A percentile compares a stretch with the other conserved stretches of the same genome.
phyloP scores from a whole-genome alignment of 2,113 vertebrate genomes.

The Gnathonemus echidnorhynchus region DNA sequence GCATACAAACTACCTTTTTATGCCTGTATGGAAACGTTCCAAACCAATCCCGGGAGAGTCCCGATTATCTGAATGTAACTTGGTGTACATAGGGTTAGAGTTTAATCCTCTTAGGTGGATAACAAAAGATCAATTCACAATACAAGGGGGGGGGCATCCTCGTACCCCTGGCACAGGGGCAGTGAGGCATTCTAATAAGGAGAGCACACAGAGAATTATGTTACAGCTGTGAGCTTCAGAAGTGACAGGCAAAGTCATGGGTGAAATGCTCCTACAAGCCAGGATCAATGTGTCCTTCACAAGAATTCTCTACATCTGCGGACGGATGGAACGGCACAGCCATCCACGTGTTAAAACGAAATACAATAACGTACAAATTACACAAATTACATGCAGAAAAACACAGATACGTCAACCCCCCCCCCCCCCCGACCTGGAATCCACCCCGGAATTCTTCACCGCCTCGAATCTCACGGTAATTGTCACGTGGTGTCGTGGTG shows the following conservation, averaged over 20 bases:
- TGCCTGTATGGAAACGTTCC: neutral
- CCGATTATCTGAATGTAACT: neutral
- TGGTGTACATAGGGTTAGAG: neutral
- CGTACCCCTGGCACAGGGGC: neutral
- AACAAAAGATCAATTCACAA: slow-evolving; percentile 7
- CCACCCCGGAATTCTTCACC: neutral
- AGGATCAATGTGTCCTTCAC: neutral
- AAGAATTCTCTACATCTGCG: neutral
- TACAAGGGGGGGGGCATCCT: neutral
- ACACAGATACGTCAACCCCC: neutral
- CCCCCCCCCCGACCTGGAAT: neutral
- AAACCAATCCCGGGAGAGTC: neutral
- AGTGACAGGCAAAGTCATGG: neutral
- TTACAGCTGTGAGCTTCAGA: neutral
- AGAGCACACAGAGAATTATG: neutral
- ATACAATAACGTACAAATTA: neutral
- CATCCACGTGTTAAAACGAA: neutral
- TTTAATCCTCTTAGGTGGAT: slow-evolving; percentile 11
- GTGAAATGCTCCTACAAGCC: neutral
- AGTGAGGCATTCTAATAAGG: neutral
- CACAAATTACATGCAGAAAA: neutral
- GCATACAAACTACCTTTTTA: neutral
- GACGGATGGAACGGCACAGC: neutral
- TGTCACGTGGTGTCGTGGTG: neutral
- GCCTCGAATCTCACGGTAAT: neutral